Evolutionary conservation across 2,113 vertebrate genomes (phyloP).

Genomic region (Tiliqua scincoides): DNA sequence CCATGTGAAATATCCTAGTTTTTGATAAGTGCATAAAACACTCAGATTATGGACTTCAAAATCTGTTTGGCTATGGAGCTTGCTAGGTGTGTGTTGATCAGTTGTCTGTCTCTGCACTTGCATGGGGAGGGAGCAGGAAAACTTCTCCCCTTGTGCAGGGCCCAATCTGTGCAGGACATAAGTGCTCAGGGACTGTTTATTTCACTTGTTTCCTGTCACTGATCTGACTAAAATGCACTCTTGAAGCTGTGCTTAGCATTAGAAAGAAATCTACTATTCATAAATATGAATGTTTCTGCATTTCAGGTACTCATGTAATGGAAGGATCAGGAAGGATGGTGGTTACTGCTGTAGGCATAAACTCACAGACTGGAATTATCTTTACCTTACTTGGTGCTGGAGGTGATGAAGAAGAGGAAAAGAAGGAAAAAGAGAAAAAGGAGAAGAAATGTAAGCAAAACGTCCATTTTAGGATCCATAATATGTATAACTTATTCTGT

Average conservation of each 20-base stretch:
- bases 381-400: constrained; percentile 92
- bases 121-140: too few relatives aligned
- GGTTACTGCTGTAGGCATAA: constrained; percentile 95
- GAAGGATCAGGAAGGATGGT: constrained; percentile 99
- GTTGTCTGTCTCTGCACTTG: background rate
- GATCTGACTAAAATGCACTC: too few relatives aligned
- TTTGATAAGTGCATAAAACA: background rate
- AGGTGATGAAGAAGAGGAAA: constrained; percentile 88
- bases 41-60: background rate
- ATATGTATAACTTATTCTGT: too few relatives aligned
- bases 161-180: too few relatives aligned
- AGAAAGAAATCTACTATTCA: background rate
- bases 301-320: constrained; percentile 97
- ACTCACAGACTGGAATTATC: constrained; percentile 99
- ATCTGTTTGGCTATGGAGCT: background rate
- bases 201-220: too few relatives aligned
- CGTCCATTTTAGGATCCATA: background rate
- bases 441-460: constrained; percentile 89
- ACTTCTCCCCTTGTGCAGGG: too few relatives aligned
- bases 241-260: too few relatives aligned
- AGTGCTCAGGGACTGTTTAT: too few relatives aligned
- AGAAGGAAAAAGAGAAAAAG: constrained; percentile 94
- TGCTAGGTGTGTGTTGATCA: background rate
- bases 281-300: constrained; percentile 10
- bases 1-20: background rate